phyloP scores from a whole-genome alignment of 2,113 vertebrate species.

The Corythornis vintsioides region DNA sequence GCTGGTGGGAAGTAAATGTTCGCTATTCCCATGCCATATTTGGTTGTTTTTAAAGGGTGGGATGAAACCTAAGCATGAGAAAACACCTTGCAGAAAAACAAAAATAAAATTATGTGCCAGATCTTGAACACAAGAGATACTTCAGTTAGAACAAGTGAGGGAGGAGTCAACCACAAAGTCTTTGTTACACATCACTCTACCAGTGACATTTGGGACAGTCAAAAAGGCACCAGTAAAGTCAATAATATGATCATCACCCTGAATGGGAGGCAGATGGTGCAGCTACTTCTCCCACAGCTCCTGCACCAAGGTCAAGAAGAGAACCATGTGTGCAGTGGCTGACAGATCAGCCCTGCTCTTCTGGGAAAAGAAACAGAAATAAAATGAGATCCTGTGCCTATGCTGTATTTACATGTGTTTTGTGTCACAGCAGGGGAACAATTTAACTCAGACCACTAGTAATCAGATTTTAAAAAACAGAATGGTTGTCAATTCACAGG shows the following conservation, averaged over 20 bases:
- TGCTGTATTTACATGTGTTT: background rate
- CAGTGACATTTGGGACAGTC: background rate
- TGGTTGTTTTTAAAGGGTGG: background rate
- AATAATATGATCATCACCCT: background rate
- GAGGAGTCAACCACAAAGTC: background rate
- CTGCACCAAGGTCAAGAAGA: background rate
- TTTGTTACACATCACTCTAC: background rate
- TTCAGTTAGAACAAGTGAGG: background rate
- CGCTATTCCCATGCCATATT: background rate
- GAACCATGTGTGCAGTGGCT: background rate
- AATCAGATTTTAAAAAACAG: background rate
- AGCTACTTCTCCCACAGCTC: background rate
- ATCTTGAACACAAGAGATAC: background rate
- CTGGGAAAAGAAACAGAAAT: background rate
- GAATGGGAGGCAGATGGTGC: background rate
- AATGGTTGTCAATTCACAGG: background rate
- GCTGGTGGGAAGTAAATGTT: background rate
- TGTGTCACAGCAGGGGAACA: background rate
- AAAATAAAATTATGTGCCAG: background rate
- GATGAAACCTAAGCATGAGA: background rate
- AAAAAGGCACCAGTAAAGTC: background rate
- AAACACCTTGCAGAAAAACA: background rate
- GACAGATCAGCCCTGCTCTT: background rate
- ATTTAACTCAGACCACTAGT: background rate
- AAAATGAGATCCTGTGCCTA: background rate